These are phyloP conservation scores for Amphiprion clarkii DNA, from an alignment of 2,797 vertebrate species.

Conservation along the genomic window DNA sequence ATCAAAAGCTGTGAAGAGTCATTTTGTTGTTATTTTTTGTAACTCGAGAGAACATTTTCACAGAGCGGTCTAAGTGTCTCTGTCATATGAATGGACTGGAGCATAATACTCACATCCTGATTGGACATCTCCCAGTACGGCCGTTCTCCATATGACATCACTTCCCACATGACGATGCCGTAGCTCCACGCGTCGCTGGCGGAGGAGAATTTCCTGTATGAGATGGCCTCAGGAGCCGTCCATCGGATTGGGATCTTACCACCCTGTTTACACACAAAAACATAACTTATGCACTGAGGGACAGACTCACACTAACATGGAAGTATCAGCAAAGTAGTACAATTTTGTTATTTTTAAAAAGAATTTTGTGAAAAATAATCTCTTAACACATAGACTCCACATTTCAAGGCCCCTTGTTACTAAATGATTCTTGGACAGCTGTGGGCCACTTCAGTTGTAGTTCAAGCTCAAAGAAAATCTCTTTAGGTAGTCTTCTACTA, in stretches of 20 bases:
- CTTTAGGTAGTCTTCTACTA: neutral
- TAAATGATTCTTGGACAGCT: neutral
- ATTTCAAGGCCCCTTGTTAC: neutral
- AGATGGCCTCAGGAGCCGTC: conserved; percentile 97
- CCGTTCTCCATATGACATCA: conserved; percentile 97
- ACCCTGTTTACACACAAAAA: conserved; percentile 82
- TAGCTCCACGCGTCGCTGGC: conserved; percentile 97
- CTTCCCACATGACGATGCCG: conserved; percentile 98
- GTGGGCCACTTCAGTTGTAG: neutral
- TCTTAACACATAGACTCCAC: neutral
- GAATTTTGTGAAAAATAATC: too few species aligned
- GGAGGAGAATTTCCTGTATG: conserved; percentile 96
- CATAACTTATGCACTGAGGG: neutral
- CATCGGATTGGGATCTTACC: conserved; percentile 98
- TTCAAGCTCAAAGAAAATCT: neutral
- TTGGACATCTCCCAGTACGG: conserved; percentile 99
- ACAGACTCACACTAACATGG: neutral
- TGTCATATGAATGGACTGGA: neutral
- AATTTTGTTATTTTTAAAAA: neutral
- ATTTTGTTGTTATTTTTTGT: too few species aligned
- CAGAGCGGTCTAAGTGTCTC: neutral
- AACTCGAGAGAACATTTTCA: neutral
- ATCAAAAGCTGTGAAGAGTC: too few species aligned
- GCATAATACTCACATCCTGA: conserved; percentile 92
- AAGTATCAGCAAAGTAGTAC: neutral